Percentiles rank a stretch among this genome's conserved stretches.
These are phyloP conservation scores for Palythoa grandiflora DNA, from an alignment of 92 coral and sea anemone species.

Conservation along the genomic window DNA sequence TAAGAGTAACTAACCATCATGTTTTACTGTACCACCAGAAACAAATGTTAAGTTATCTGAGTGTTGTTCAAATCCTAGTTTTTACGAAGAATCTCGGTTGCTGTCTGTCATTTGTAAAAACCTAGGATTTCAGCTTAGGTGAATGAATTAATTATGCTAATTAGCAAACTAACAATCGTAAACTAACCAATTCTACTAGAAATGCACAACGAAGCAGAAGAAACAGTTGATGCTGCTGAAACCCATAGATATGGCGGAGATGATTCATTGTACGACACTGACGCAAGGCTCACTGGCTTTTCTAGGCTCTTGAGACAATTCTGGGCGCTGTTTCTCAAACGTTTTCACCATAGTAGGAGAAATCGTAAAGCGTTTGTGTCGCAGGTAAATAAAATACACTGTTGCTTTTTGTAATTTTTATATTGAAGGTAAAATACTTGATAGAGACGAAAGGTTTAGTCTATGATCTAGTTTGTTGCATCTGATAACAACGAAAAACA, in stretches of 20 bases:
- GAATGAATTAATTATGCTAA: neutral
- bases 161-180: neutral
- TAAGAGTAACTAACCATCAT: too few relatives aligned
- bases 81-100: too few relatives aligned
- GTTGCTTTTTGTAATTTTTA: neutral
- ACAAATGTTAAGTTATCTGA: too few relatives aligned
- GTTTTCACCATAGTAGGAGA: slow-evolving; percentile 87
- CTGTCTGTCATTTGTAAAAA: too few relatives aligned
- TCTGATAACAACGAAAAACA: too few relatives aligned
- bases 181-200: neutral
- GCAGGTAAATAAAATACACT: slow-evolving; percentile 43
- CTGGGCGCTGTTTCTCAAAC: slow-evolving; percentile 89
- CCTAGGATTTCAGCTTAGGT: too few relatives aligned
- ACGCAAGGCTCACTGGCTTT: slow-evolving; percentile 62
- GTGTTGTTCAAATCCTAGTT: too few relatives aligned
- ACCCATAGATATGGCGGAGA: slow-evolving; percentile 48
- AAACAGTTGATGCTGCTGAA: slow-evolving; percentile 49
- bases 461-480: too few relatives aligned
- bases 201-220: slow-evolving; percentile 44
- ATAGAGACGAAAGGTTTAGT: too few relatives aligned
- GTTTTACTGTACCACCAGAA: too few relatives aligned
- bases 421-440: too few relatives aligned
- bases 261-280: slow-evolving; percentile 64
- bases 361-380: slow-evolving; percentile 89
- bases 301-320: slow-evolving; percentile 82